Evolutionary conservation across 2,888 invertebrate genomes (phyloP), one percentile per base, ranked within the genome.

Genomic region (Teleiodes luculella): DNA sequence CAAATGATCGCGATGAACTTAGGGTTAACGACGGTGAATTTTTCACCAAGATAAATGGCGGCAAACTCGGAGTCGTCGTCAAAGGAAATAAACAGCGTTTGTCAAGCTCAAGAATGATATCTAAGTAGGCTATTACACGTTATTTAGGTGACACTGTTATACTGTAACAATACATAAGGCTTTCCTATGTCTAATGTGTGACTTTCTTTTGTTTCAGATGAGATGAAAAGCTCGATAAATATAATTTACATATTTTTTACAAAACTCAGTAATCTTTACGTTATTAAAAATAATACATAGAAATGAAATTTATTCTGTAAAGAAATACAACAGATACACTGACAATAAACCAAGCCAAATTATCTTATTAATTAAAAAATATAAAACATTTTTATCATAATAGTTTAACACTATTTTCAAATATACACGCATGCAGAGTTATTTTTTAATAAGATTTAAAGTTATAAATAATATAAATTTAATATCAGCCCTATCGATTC

Each of bases 191-290:
- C 14, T 37, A 37, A 46, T 30, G 30, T 35, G 16, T 52, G 33
- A 20, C 56, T 63, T 68, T 39, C 46, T 53, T 67, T 83, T 82
- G 82, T 85, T 85, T 59, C 85, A 85, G 85, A 82, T 84, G 71
- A 66, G 37, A 74, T 72, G 64, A 73, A 61, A 64, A 18, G 28
- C 56, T 41, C 54, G 57, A 55, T 55, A 45, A 36, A 58, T 28
- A 13, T 30, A 28, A 37, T 54, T n/a, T 35, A 39, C 52, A 36
- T 46, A 36, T 45, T 49, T 46, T 55, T 41, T 49, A 53, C 57
- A 55, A n/a, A 50, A 41, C 43, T 8, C 43, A 43, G 24, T 13
- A 43, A 24, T 24, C 57, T 41, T 43, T 20, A 56, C 60, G 50
- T 57, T 60, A 58, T 2, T 36, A 59, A 64, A 64, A 51, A 61